A percentile compares a stretch with the other conserved stretches of the same genome.
These are phyloP conservation scores for Tetragonisca angustula DNA, from an alignment of 2,888 invertebrate genomes.

Conservation along the genomic window DNA sequence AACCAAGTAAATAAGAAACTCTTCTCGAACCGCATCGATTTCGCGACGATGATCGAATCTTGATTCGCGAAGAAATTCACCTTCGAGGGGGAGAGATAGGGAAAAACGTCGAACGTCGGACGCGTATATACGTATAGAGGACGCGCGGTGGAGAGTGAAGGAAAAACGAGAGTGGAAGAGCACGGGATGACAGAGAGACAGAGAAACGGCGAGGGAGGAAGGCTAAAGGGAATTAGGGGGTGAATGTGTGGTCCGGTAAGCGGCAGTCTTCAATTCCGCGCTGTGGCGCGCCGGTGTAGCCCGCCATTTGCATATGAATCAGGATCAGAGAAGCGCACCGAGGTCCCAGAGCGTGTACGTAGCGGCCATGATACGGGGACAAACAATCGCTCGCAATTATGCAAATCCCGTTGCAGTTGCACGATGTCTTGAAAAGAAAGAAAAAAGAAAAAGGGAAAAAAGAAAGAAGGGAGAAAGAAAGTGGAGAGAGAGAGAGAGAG, in stretches of 20 bases:
- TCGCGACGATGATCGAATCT: not conserved
- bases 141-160: not conserved
- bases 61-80: not conserved
- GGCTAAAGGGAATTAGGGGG: constrained; percentile 58
- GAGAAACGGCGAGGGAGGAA: constrained; percentile 28
- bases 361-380: constrained; percentile 77
- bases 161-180: not conserved
- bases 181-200: not conserved
- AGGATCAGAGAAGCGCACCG: constrained; percentile 76
- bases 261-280: constrained; percentile 75
- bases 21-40: not conserved
- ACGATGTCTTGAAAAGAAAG: constrained; percentile 72
- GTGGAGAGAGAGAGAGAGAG: constrained; percentile 26
- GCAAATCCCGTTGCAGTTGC: constrained; percentile 79
- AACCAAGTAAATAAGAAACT: not conserved
- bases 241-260: constrained; percentile 71
- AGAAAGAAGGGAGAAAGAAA: constrained; percentile 56
- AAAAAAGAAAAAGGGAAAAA: constrained; percentile 22
- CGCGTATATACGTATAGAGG: not conserved
- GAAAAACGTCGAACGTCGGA: not conserved
- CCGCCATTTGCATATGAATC: constrained; percentile 82
- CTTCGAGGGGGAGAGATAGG: no score
- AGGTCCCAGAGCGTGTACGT: constrained; percentile 74
- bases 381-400: constrained; percentile 82
- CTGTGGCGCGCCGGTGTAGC: constrained; percentile 74